Evolutionary conservation across 2,113 vertebrate species (phyloP).

Genomic region (Thalassoma bifasciatum): DNA sequence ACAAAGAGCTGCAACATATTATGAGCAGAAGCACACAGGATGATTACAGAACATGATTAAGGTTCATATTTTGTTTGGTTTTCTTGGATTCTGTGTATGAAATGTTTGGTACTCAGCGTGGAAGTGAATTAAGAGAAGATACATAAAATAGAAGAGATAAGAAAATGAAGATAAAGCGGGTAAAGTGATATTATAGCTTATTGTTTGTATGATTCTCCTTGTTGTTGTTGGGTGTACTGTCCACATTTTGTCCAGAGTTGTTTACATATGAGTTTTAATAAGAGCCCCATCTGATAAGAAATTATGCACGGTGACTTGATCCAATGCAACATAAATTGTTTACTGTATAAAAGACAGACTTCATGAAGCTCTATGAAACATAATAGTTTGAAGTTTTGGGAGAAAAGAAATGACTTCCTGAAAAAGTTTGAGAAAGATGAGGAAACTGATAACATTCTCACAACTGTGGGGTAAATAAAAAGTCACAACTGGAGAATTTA

Average conservation of each 20-base stretch:
- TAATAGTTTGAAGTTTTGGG: too few relatives aligned
- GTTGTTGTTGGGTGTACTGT: neutral
- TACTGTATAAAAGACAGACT: neutral
- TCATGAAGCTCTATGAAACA: too few relatives aligned
- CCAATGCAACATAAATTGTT: neutral
- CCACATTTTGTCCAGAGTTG: neutral
- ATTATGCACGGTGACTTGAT: neutral
- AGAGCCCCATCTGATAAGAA: too few relatives aligned
- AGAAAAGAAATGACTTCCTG: too few relatives aligned
- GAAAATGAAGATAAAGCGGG: neutral
- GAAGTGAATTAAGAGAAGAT: neutral
- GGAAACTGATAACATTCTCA: too few relatives aligned
- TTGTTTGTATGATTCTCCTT: neutral
- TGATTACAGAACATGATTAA: neutral
- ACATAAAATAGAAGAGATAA: neutral
- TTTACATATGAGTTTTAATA: too few relatives aligned
- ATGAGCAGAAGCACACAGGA: too few relatives aligned
- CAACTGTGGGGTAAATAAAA: too few relatives aligned
- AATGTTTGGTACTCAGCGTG: neutral
- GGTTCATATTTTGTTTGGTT: conserved; percentile 10
- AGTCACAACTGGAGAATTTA: too few relatives aligned
- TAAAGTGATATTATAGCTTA: neutral
- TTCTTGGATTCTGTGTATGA: conserved; percentile 15
- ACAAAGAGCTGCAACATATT: too few relatives aligned
- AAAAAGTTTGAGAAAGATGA: too few relatives aligned